Evolutionary conservation across 2,888 invertebrate species (phyloP).

Genomic region (Tetrapedia diversipes): DNA sequence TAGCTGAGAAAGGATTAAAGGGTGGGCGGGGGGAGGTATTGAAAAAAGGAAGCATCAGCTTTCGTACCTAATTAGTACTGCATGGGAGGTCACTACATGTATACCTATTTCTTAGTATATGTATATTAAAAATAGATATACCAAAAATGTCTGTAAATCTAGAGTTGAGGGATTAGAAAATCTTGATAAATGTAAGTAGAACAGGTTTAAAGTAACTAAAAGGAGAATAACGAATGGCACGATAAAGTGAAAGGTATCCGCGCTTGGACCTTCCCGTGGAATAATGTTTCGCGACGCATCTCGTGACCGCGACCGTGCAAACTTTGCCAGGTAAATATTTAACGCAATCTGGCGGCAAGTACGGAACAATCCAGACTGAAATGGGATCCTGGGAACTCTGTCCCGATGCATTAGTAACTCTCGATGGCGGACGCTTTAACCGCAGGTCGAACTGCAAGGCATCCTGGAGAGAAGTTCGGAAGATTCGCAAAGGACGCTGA

Average conservation of each 20-base stretch:
- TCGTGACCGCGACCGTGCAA: conserved; percentile 5
- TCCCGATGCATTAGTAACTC: conserved; percentile 19
- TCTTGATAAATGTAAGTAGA: too few species aligned
- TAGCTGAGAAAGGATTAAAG: background rate
- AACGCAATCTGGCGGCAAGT: conserved; percentile 22
- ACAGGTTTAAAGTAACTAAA: too few species aligned
- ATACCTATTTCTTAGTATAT: too few species aligned
- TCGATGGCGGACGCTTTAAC: conserved; percentile 1
- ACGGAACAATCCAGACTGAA: conserved; percentile 14
- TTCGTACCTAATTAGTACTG: too few species aligned
- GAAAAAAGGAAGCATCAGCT: too few species aligned
- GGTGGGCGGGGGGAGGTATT: too few species aligned
- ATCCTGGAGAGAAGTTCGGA: conserved; percentile 7
- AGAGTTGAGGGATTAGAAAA: too few species aligned
- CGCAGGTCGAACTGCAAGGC: background rate
- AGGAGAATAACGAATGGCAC: too few species aligned
- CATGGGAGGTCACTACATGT: too few species aligned
- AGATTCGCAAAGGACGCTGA: conserved; percentile 10
- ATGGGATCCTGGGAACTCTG: conserved; percentile 9
- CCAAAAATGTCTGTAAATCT: too few species aligned
- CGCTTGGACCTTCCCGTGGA: background rate
- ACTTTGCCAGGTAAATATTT: conserved; percentile 37
- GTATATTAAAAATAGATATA: too few species aligned
- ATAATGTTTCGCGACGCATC: conserved; percentile 14
- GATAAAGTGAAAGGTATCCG: too few species aligned